Evolutionary conservation across 2,888 invertebrate species (phyloP), one percentile per base, ranked within the genome.

Genomic region (Actias luna): DNA sequence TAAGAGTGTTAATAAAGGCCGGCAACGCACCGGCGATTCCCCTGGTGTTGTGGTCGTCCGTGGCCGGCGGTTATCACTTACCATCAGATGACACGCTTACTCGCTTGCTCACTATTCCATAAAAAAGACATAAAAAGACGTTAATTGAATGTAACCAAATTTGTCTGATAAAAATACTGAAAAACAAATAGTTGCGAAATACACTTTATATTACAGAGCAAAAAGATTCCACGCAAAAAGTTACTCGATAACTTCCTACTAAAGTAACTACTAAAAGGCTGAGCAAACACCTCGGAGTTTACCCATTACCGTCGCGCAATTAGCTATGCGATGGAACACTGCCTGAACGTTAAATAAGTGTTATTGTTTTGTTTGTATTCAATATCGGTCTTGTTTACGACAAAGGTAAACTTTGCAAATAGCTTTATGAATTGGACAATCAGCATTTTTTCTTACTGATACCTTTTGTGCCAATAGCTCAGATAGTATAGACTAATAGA

Each of bases 301-400:
- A 12, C 10, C 16, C 36, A 25, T 25, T 39, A 59, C 22, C 14
- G 16, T 29, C 29, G 29, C 55, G 55, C 29, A 55, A 55, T 55
- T 55, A 55, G 55, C 12, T 27, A 29, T n/a, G 14, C 29, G 5
- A 29, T 16, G n/a, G 29, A 29, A 29, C 22, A 50, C 22, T 25
- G 25, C 3, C 55, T 55, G 29, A 55, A 55, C 29, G 55, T 16
- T 55, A 55, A 55, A 8, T 29, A 55, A 55, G 55, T 29, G 27
- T 55, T 55, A 55, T 55, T 8, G 55, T 22, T 55, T 55, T 55
- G 55, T 55, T 55, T 55, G 55, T n/a, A 7, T 29, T 16, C 55
- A 10, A 55, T 50, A 50, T 50, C 14, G 46, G 4, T n/a, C 46
- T 12, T 25, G 22, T 25, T 50, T 25, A 50, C 46, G 46, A 25